A percentile compares a stretch with the other conserved stretches of the same genome.
Evolutionary conservation across 2,113 vertebrate genomes (phyloP).

Genomic region (Calidris pugnax): DNA sequence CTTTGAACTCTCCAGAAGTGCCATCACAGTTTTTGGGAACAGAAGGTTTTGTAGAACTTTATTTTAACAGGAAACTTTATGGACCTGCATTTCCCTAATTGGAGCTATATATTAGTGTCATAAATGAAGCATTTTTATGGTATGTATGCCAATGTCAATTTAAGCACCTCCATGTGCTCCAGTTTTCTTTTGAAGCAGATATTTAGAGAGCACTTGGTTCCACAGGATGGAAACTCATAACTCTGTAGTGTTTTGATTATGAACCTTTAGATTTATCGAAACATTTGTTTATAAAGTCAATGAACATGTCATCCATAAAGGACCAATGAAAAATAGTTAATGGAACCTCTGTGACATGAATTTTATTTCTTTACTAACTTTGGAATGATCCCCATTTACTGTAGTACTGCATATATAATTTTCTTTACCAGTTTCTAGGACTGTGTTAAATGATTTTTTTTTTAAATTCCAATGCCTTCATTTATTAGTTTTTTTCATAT

Average conservation of each 20-base stretch:
- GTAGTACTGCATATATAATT: background rate
- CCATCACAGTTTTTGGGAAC: background rate
- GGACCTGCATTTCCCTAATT: background rate
- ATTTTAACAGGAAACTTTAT: background rate
- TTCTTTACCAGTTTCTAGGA: background rate
- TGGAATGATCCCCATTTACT: background rate
- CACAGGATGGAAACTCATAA: background rate
- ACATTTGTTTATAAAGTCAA: background rate
- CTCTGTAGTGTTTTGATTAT: background rate
- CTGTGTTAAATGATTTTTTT: background rate
- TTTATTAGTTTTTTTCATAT: background rate
- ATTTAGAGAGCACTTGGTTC: background rate
- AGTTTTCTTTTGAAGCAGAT: background rate
- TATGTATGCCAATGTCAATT: background rate
- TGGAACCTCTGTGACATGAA: background rate
- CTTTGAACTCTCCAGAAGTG: background rate
- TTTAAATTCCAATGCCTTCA: background rate
- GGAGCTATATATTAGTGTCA: background rate
- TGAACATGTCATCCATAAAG: background rate
- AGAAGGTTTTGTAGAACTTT: background rate
- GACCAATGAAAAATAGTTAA: background rate
- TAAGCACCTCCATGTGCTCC: background rate
- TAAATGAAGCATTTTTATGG: background rate
- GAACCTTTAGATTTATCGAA: background rate
- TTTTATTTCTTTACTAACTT: background rate